Evolutionary conservation across 1,140 invertebrate species (phyloP).

Genomic region (Dysdera silvatica): DNA sequence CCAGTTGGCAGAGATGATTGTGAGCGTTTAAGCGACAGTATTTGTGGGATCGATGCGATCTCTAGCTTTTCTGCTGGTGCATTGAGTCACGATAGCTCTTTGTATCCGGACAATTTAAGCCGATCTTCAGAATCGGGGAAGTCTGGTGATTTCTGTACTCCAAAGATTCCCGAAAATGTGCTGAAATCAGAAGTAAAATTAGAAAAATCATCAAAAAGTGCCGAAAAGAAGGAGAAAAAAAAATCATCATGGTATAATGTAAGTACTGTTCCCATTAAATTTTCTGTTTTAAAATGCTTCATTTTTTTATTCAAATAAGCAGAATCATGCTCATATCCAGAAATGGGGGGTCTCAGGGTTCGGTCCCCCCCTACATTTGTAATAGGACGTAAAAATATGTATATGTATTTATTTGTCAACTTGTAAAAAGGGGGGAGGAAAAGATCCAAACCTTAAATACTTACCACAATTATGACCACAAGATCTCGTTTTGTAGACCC

Average conservation of each 20-base stretch:
- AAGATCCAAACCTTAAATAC: no score
- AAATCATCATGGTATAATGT: slow-evolving; percentile 43
- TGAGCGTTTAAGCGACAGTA: no score
- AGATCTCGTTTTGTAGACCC: no score
- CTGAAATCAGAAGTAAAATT: slow-evolving; percentile 17
- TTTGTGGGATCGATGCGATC: background rate
- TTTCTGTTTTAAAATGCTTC: background rate
- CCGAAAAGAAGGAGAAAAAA: slow-evolving; percentile 39
- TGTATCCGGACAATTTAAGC: slow-evolving; percentile 25
- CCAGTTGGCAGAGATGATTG: no score
- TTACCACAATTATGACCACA: no score
- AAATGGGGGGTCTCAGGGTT: no score
- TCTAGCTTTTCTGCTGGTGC: slow-evolving; percentile 10
- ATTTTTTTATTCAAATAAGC: no score
- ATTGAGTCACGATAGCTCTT: slow-evolving; percentile 9
- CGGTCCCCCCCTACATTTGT: no score
- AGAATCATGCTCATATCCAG: no score
- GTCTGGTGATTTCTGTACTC: slow-evolving; percentile 22
- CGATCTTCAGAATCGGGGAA: slow-evolving; percentile 32
- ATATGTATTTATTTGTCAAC: no score
- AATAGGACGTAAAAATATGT: no score
- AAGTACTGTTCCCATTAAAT: slow-evolving; percentile 25
- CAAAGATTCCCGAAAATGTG: slow-evolving; percentile 14
- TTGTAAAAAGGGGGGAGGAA: no score
- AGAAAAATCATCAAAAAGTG: slow-evolving; percentile 17